Evolutionary conservation across 2,113 vertebrate genomes (phyloP), one percentile per base, ranked within the genome.

Genomic region (Speoplatyrhinus poulsoni): DNA sequence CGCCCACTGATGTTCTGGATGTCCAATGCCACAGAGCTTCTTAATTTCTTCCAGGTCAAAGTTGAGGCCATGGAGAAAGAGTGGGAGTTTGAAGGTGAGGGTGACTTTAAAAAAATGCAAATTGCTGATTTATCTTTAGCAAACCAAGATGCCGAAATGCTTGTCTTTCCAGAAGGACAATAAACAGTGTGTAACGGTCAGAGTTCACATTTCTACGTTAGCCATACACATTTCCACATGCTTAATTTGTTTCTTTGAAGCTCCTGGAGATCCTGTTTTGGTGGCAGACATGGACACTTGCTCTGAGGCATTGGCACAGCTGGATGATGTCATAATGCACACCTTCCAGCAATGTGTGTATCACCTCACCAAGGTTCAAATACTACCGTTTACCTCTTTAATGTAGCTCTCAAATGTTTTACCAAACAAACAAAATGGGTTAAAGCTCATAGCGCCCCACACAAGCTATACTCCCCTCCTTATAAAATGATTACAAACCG

Each of bases 301-400:
- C 74, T 95, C 96, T 2, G 96, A 97, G 68, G 95, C 96, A n/a
- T 91, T 96, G 87, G 94, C 92, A 2, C 93, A 95, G 82, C 92
- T 97, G 69, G 96, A 97, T 83, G 96, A 97, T 63, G 93, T 97
- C 86, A 97, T 97, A 69, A 97, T 97, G 96, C 96, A 96, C 76
- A 97, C 96, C 54, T 97, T 97, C 88, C 96, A 96, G 86, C 96
- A 96, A 89, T 96, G 95, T 65, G 96, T 97, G 53, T 97, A 97
- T 87, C 95, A 97, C 89, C 94, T 97, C 76, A 97, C 96, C 70
- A 97, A 97, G 94, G 96, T 96, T 79, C 79, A 63, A 26, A 36
- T 53, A 62, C 57, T 47, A 9, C 5, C 13, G 12, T 41, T 36
- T 56, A 12, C 53, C 53, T 13, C 15, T 54, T 17, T 15, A 19